phyloP scores from a whole-genome alignment of 1,140 invertebrate genomes.

The Charaxes varanes region DNA sequence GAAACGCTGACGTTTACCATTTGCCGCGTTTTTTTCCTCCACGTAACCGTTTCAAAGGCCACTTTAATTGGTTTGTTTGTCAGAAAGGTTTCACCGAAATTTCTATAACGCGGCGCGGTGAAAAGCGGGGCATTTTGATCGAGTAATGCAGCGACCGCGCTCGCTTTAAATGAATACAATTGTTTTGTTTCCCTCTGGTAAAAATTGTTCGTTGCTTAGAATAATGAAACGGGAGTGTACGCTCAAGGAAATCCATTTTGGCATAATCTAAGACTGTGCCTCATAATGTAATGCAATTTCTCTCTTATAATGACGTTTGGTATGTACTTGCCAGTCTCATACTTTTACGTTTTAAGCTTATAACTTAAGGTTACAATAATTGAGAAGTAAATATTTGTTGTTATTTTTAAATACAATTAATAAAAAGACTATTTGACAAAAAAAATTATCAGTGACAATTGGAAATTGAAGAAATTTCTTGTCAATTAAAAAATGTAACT shows the following conservation, averaged over 20 bases:
- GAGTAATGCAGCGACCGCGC: conserved; percentile 58
- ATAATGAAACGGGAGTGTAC: conserved; percentile 65
- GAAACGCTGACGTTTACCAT: conserved; percentile 63
- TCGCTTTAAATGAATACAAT: conserved; percentile 66
- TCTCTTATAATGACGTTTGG: conserved; percentile 52
- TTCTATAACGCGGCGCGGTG: conserved; percentile 21
- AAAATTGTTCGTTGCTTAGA: conserved; percentile 68
- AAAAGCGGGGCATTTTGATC: conserved; percentile 53
- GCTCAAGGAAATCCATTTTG: conserved; percentile 59
- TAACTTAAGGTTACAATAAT: too few relatives aligned
- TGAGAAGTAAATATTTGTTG: too few relatives aligned
- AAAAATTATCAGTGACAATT: too few relatives aligned
- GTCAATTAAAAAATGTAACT: too few relatives aligned
- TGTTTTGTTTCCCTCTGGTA: conserved; percentile 66
- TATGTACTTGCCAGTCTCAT: too few relatives aligned
- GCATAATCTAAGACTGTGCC: conserved; percentile 58
- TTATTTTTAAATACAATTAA: too few relatives aligned
- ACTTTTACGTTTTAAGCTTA: too few relatives aligned
- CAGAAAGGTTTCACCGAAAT: conserved; percentile 30
- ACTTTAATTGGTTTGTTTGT: conserved; percentile 57
- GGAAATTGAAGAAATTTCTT: too few relatives aligned
- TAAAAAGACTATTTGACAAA: too few relatives aligned
- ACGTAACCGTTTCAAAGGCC: conserved; percentile 42
- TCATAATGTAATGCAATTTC: conserved; percentile 60
- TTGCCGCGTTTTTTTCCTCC: conserved; percentile 51